A percentile compares a stretch with the other conserved stretches of the same genome.
Conservation (phyloP, 2,113 vertebrate genomes). For the Lipotes vexillifer region DNA sequence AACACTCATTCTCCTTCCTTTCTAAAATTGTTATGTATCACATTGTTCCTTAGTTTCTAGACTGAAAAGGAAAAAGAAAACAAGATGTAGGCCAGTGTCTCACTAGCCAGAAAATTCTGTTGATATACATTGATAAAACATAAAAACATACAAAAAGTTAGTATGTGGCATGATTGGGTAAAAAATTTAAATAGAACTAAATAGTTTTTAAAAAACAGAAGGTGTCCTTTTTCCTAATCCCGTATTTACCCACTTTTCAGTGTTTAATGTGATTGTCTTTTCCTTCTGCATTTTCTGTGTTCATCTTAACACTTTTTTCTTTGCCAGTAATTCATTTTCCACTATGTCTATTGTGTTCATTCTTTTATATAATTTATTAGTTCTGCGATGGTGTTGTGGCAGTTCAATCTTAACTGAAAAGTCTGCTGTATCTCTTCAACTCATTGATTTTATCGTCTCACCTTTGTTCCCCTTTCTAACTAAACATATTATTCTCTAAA, state of each 20-base stretch:
- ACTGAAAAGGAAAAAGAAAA: neutral
- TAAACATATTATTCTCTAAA: neutral
- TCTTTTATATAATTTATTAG: neutral
- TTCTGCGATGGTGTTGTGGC: neutral
- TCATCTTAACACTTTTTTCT: neutral
- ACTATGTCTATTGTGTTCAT: neutral
- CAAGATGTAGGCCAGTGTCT: neutral
- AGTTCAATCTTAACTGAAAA: neutral
- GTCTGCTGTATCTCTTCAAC: neutral
- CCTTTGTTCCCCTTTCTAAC: neutral
- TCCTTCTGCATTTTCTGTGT: neutral
- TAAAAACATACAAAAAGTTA: too few species aligned
- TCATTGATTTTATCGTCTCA: neutral
- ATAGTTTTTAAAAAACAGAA: neutral
- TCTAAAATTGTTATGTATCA: neutral
- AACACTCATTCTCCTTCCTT: neutral
- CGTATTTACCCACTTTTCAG: neutral
- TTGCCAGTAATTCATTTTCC: neutral
- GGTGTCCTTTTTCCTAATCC: neutral
- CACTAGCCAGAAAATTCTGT: neutral
- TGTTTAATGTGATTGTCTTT: neutral
- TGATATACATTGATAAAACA: too few species aligned
- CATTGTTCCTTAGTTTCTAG: neutral
- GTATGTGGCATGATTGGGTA: too few species aligned
- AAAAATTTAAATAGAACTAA: neutral